Evolutionary conservation across 2,888 invertebrate species (phyloP), one percentile per base, ranked within the genome.

Genomic region (Hybos culiciformis): DNA sequence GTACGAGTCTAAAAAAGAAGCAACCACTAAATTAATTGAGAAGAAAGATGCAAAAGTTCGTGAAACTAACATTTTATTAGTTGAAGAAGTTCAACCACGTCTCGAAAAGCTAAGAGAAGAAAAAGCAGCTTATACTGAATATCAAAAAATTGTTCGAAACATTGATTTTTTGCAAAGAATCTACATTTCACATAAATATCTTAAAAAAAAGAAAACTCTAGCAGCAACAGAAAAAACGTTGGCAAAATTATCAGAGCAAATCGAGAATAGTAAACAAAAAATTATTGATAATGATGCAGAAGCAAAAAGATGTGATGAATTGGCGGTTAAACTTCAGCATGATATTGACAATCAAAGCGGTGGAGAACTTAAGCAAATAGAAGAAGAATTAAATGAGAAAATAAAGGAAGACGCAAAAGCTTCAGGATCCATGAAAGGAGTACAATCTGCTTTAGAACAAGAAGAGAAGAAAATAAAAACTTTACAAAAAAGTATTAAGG

Each of bases 1-100:
- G 80, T 99, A 97, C 62, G 96, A 98, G 64, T 76, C 79, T 1
- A 98, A 98, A 63, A 87, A 88, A 52, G 83, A 85, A 56, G 75
- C 76, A 4, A 84, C 93, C 1, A 76, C 86, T 50, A 86, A 80
- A 57, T 83, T 83, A 0, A 88, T 99, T 44, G 84, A 84, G 49
- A 92, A 87, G 59, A 98, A 98, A 61, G 90, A 97, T 62, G 77
- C 77, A 1, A 93, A 91, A 62, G 71, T 98, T 2, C 70, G 75
- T 24, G 92, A 96, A 62, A 82, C 97, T 19, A 80, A 84, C 62
- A 72, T 75, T 48, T 71, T 84, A 39, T 70, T 84, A 18, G 70
- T 65, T 41, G 92, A 96, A 61, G 92, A 93, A 59, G 83, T 98
- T 42, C 78, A 80, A n/a, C 97, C 97, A 0, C 87, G 82, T 54